Percentiles rank a stretch among this genome's conserved stretches.
phyloP scores from a whole-genome alignment of 30 jellyfish, hydroid and myxozoan genomes.

The Turritopsis rubra region DNA sequence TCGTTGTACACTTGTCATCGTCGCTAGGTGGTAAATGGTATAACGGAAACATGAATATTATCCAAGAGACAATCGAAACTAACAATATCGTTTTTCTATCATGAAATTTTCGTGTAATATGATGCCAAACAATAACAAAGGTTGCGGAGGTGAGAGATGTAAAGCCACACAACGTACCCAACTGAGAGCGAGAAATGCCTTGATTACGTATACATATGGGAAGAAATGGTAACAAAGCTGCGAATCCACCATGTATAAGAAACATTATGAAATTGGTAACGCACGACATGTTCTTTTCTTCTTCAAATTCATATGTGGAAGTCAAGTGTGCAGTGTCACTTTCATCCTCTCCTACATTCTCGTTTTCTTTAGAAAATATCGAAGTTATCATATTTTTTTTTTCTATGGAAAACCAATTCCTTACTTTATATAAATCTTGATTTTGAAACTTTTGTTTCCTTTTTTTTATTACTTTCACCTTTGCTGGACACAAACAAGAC shows the following conservation, averaged over 20 bases:
- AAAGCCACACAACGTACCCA: not conserved
- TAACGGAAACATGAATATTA: not conserved
- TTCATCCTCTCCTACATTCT: not conserved
- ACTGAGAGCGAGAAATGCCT: constrained; percentile 6
- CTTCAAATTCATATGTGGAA: not conserved
- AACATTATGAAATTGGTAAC: not conserved
- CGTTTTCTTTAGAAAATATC: not conserved
- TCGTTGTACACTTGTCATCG: not conserved
- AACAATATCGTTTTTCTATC: constrained; percentile 1
- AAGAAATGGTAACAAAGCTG: constrained; percentile 5
- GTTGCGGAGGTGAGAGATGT: not conserved
- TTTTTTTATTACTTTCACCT: not conserved
- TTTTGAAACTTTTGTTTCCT: not conserved
- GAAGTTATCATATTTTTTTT: not conserved
- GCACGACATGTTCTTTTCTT: not conserved
- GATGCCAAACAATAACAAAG: not conserved
- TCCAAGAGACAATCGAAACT: not conserved
- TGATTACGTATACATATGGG: not conserved
- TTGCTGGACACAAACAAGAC: not conserved
- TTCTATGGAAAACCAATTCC: not conserved
- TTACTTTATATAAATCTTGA: not conserved
- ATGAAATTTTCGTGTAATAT: constrained; percentile 6
- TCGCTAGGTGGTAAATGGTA: not conserved
- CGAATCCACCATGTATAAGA: not conserved
- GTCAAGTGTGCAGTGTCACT: not conserved